Evolutionary conservation across 2,888 invertebrate species (phyloP).

Genomic region (Alcis repandata): DNA sequence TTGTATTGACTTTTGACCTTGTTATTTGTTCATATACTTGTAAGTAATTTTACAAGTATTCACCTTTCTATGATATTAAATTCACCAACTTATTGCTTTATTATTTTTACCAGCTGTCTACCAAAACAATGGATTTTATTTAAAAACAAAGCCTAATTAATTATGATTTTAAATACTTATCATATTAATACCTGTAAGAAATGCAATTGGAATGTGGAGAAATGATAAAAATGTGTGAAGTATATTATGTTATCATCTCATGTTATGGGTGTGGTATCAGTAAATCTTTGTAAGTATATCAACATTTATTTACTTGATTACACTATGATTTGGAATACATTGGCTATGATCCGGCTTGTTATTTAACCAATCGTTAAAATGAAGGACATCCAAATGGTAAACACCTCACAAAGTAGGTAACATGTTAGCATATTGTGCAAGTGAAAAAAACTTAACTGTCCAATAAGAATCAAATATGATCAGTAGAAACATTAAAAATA

Average conservation of each 20-base stretch:
- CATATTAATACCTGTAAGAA: slow-evolving; percentile 4
- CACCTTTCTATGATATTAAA: slow-evolving; percentile 1
- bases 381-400: slow-evolving; percentile 64
- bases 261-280: slow-evolving; percentile 33
- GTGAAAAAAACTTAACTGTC: slow-evolving; percentile 45
- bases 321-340: slow-evolving; percentile 16
- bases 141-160: neutral
- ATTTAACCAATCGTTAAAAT: slow-evolving; percentile 48
- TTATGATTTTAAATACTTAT: neutral
- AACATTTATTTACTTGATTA: slow-evolving; percentile 24
- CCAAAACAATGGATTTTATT: neutral
- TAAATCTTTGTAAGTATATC: slow-evolving; percentile 24
- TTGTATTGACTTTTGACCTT: slow-evolving; percentile 19
- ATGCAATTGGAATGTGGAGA: slow-evolving; percentile 8
- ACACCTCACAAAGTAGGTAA: slow-evolving; percentile 67
- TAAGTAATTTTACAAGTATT: neutral
- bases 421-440: slow-evolving; percentile 58
- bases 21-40: slow-evolving; percentile 1
- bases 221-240: slow-evolving; percentile 15
- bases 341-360: slow-evolving; percentile 26
- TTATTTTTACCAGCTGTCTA: slow-evolving; percentile 5
- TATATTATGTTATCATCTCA: slow-evolving; percentile 19
- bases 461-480: slow-evolving; percentile 56
- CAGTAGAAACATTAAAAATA: slow-evolving; percentile 53
- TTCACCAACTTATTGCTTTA: neutral